These are phyloP conservation scores for Embiotoca jacksoni DNA, from an alignment of 2,113 vertebrate species.

Conservation along the genomic window DNA sequence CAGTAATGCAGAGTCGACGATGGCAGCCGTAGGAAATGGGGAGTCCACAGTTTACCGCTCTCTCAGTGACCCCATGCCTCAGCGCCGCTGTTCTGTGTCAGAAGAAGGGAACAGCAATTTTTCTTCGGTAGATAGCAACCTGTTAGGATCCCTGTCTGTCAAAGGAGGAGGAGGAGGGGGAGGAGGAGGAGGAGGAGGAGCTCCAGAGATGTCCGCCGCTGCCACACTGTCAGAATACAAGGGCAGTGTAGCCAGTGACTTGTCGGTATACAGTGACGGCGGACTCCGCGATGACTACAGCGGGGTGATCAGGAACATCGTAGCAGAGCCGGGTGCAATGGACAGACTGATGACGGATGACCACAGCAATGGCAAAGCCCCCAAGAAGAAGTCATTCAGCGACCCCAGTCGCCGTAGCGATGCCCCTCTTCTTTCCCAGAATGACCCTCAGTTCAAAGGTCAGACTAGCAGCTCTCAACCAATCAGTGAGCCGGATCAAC, in stretches of 20 bases:
- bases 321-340: constrained; percentile 92
- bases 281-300: constrained; percentile 90
- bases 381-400: constrained; percentile 97
- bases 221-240: constrained; percentile 84
- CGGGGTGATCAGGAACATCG: constrained; percentile 92
- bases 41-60: constrained; percentile 90
- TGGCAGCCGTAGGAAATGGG: constrained; percentile 67
- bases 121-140: constrained; percentile 95
- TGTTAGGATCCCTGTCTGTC: constrained; percentile 91
- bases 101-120: constrained; percentile 89
- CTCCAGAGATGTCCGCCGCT: constrained; percentile 63
- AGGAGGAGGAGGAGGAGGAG: constrained; percentile 65
- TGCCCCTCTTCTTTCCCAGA: constrained; percentile 56
- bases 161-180: constrained; percentile 80
- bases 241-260: constrained; percentile 91
- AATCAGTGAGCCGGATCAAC: constrained; percentile 90
- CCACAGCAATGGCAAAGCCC: constrained; percentile 89
- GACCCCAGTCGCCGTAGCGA: constrained; percentile 95
- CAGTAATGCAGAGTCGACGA: constrained; percentile 73
- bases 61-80: constrained; percentile 97
- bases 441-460: constrained; percentile 80
- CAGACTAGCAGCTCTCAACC: constrained; percentile 84
- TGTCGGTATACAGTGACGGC: constrained; percentile 91
- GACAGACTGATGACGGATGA: constrained; percentile 89
- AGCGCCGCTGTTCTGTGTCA: constrained; percentile 84